Base-by-base conservation (phyloP, 2,113 vertebrate genomes). In the Circaetus gallicus region DNA sequence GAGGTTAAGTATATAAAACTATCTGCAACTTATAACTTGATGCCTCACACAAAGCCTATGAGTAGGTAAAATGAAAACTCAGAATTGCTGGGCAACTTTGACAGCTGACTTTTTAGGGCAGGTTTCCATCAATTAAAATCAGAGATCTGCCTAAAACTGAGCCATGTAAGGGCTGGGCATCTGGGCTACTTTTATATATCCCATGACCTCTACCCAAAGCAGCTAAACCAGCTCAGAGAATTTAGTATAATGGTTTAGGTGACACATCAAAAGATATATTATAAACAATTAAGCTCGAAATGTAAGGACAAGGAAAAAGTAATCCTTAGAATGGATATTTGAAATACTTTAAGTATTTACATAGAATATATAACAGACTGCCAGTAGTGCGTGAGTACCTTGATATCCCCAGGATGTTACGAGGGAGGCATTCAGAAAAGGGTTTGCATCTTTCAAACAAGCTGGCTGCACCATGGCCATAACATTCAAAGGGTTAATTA, bases 401-500 rank as follows among this genome's bases (percentile, higher is more conserved):
- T 55, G 20, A 45, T 61, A 42, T 15, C 42, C 11, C 14, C 32
- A 63, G 79, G 55, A 73, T 40, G 5, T 40, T 21, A 47, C 0
- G 3, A 77, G 42, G n/a, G 16, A 93, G 32, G 32, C 55, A 59
- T 50, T 97, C 42, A 89, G 47, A 80, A 78, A 78, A 61, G 49
- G 15, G 13, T 19, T 38, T 24, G 49, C 25, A 25, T 66, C 38
- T 73, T 83, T 86, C 72, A 52, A 49, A 92, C 1, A 16, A 63
- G 55, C 66, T 86, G 65, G 45, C 40, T 92, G 67, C 53, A 74
- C 10, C n/a, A 7, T 0, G 10, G 50, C 58, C 1, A 0, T 34
- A 71, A 82, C 70, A 83, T 78, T 86, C 86, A 89, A 95, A 96
- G 95, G 92, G 97, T 98, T 98, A 98, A 98, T 67, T 89, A 79